phyloP scores from a whole-genome alignment of 2,888 invertebrate genomes.

The Hirtodrosophila cameraria region DNA sequence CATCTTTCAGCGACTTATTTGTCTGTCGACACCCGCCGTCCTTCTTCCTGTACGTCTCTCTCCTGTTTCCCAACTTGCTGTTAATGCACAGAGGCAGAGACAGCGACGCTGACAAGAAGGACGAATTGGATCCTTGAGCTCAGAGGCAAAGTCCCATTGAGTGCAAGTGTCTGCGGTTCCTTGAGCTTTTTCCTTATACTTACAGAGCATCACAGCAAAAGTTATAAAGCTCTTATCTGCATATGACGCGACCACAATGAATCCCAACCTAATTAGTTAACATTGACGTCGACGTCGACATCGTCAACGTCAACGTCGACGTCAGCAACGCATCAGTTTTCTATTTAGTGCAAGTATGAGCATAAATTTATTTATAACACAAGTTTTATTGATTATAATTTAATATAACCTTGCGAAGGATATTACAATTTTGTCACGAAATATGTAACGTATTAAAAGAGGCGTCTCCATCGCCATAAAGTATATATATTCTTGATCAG shows the following conservation, averaged over 20 bases:
- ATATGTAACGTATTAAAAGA: no score
- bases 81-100: no score
- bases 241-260: conserved; percentile 3
- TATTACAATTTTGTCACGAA: no score
- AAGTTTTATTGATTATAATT: no score
- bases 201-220: neutral
- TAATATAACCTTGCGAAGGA: no score
- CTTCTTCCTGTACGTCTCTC: no score
- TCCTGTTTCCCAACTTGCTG: no score
- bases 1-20: conserved; percentile 15
- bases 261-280: conserved; percentile 14
- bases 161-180: no score
- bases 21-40: conserved; percentile 1
- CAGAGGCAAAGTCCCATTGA: neutral
- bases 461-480: no score
- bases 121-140: neutral
- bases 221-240: conserved; percentile 12
- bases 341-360: conserved; percentile 5
- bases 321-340: no score
- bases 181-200: neutral
- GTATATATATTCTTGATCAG: no score
- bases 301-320: neutral
- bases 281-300: neutral
- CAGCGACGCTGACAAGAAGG: neutral
- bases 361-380: neutral